Evolutionary conservation across 2,888 invertebrate species (phyloP).

Genomic region (Scaptomyza caliginosa): DNA sequence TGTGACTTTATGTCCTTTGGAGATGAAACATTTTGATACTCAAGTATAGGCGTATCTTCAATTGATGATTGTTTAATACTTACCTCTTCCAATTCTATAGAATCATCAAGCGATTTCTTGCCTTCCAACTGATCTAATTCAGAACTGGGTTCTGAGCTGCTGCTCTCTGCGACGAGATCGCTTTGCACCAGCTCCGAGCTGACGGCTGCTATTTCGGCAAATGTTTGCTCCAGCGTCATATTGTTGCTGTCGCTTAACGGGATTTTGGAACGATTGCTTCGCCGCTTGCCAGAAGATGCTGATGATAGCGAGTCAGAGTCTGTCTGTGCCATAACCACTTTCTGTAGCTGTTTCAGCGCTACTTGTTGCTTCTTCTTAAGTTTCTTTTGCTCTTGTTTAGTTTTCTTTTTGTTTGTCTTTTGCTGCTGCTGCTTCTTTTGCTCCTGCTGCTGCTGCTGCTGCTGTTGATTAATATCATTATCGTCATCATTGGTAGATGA

Average conservation of each 20-base stretch:
- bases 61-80: background rate
- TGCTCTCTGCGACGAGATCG: background rate
- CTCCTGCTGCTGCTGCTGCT: no score
- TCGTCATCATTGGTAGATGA: background rate
- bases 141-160: background rate
- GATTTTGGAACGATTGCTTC: constrained; percentile 43
- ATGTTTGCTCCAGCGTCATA: constrained; percentile 54
- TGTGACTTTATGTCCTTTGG: background rate
- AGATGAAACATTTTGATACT: background rate
- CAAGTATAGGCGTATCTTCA: background rate
- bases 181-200: background rate
- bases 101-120: background rate
- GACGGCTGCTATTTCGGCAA: constrained; percentile 45
- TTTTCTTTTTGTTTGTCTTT: background rate
- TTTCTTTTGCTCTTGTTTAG: background rate
- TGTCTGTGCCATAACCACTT: background rate
- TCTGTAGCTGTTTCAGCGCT: background rate
- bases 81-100: background rate
- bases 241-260: constrained; percentile 10
- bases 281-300: background rate
- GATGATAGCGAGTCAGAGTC: background rate
- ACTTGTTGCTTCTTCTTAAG: background rate
- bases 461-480: background rate
- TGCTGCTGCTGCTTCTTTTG: background rate
- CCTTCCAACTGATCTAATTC: background rate